Base-by-base conservation (phyloP, 2,797 vertebrate species). In the Helicolenus hilgendorfi region DNA sequence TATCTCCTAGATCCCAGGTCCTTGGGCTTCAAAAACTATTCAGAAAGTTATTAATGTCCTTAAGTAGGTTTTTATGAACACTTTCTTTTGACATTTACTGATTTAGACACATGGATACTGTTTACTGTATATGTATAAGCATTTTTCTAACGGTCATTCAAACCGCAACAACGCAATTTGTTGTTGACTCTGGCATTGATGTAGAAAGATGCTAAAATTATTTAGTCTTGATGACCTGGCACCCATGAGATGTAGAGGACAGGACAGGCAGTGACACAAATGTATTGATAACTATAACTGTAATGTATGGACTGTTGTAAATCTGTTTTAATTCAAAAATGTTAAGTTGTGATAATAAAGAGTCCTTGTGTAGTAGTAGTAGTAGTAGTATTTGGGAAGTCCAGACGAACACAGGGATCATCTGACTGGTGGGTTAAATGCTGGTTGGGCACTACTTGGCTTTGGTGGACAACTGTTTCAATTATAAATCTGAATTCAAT, bases 221-320 rank as follows among this genome's bases (percentile, higher is more conserved):
- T 38, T 67, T 7, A 35, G 7, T 38, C n/a, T 26, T 31, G 11
- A 65, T 15, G 45, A 26, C 15, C 33, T 58, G 68, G 22, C 29
- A 53, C 9, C 72, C 24, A 27, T 29, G 20, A 55, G 10, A 62
- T 60, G 5, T 60, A 49, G 29, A 72, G 18, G 29, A 62, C 11
- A 72, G 18, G 29, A 62, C 11, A 59, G 36, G 24, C 31, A 69
- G 31, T 55, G 63, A 55, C 38, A 22, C 26, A 69, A 41, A 59
- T 74, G 83, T 73, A 73, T 22, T 49, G 11, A 22, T 67, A 72
- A 41, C 58, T 29, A 58, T 68, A 55, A 55, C 26, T 85, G 83
- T 74, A 75, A 64, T 79, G 71, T 80, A 64, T 75, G 35, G 15
- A 69, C 45, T 79, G 27, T 69, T 73, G 11, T 79, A 73, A 84